phyloP scores from a whole-genome alignment of 2,888 invertebrate species.

The Achlya flavicornis region DNA sequence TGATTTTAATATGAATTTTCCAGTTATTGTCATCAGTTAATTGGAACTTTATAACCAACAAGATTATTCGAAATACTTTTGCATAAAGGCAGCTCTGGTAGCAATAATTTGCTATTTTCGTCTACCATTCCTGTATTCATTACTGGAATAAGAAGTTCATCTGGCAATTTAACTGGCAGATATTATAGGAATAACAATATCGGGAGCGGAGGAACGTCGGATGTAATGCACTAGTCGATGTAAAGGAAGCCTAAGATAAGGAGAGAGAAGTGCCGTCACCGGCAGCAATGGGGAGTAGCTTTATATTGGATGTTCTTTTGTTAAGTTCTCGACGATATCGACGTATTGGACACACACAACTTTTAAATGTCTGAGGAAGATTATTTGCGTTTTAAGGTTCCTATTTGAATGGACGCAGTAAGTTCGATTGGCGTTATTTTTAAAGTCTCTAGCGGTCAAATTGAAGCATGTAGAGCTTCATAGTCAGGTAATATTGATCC shows the following conservation, averaged over 20 bases:
- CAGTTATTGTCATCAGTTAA: too few relatives aligned
- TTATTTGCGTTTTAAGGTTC: background rate
- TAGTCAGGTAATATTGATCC: background rate
- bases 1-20: too few relatives aligned
- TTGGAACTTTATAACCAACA: too few relatives aligned
- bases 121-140: background rate
- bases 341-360: slow-evolving; percentile 1
- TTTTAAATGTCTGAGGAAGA: background rate
- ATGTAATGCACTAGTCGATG: slow-evolving; percentile 4
- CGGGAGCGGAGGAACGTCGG: slow-evolving; percentile 6
- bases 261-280: background rate
- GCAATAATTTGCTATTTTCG: background rate
- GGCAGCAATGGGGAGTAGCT: background rate
- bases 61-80: too few relatives aligned
- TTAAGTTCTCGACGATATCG: background rate
- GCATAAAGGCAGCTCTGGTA: background rate
- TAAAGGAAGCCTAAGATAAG: background rate
- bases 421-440: too few relatives aligned
- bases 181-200: background rate
- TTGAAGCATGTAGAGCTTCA: too few relatives aligned
- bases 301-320: slow-evolving; percentile 1
- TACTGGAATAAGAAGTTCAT: background rate
- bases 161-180: background rate
- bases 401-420: background rate
- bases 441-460: too few relatives aligned